Evolutionary conservation across 1,140 invertebrate species (phyloP).

Genomic region (Lycorma delicatula): DNA sequence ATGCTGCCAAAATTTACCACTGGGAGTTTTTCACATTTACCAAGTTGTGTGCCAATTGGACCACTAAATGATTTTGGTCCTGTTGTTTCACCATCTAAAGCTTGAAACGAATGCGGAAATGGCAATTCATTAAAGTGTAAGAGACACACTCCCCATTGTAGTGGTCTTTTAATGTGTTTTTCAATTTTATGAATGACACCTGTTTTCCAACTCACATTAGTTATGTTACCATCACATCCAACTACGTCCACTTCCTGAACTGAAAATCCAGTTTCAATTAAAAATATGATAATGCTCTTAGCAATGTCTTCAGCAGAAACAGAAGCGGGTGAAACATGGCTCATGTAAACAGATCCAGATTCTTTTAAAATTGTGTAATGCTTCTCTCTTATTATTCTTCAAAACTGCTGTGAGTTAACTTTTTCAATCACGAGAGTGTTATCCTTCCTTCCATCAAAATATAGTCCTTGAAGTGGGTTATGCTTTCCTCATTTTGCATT

Average conservation of each 20-base stretch:
- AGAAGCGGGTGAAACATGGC: slow-evolving; percentile 23
- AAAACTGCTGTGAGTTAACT: slow-evolving; percentile 24
- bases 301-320: slow-evolving; percentile 21
- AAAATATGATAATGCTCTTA: slow-evolving; percentile 13
- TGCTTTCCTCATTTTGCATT: too few relatives aligned
- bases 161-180: slow-evolving; percentile 18
- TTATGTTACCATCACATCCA: slow-evolving; percentile 14
- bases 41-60: slow-evolving; percentile 27
- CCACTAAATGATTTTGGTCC: slow-evolving; percentile 27
- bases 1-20: slow-evolving; percentile 25
- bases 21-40: slow-evolving; percentile 24
- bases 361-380: slow-evolving; percentile 26
- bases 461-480: slow-evolving; percentile 16
- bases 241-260: slow-evolving; percentile 8
- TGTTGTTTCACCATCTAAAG: slow-evolving; percentile 29
- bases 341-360: too few relatives aligned
- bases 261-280: slow-evolving; percentile 1
- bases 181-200: slow-evolving; percentile 17
- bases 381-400: slow-evolving; percentile 23
- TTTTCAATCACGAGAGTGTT: slow-evolving; percentile 28
- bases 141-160: slow-evolving; percentile 31
- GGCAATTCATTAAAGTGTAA: slow-evolving; percentile 31
- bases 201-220: slow-evolving; percentile 10
- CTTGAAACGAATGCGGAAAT: slow-evolving; percentile 30
- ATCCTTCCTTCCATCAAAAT: slow-evolving; percentile 29